These are phyloP conservation scores for Trichomalopsis sarcophagae DNA, from an alignment of 1,140 invertebrate genomes.

Conservation along the genomic window DNA sequence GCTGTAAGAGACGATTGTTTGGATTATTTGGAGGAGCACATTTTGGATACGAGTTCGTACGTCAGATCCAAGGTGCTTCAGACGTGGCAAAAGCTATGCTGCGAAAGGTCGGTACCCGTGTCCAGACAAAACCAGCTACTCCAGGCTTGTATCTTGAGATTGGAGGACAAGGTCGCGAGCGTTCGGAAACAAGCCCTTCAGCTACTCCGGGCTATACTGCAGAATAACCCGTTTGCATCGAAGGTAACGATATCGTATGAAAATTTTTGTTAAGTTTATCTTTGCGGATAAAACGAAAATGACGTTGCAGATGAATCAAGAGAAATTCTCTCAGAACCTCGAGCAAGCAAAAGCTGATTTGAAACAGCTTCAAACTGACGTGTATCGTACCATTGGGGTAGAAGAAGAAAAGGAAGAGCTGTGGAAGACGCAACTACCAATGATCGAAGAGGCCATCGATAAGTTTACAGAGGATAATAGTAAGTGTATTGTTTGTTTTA, in stretches of 20 bases:
- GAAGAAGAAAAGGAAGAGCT: conserved; percentile 70
- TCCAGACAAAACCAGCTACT: conserved; percentile 79
- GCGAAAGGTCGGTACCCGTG: conserved; percentile 84
- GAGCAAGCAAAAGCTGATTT: conserved; percentile 77
- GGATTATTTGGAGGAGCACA: conserved; percentile 84
- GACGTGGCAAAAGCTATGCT: conserved; percentile 84
- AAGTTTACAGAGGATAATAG: conserved; percentile 62
- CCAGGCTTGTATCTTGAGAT: conserved; percentile 78
- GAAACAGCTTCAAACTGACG: conserved; percentile 76
- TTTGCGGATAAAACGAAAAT: not conserved
- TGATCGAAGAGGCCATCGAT: conserved; percentile 70
- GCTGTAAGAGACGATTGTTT: conserved; percentile 83
- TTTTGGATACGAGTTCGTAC: conserved; percentile 88
- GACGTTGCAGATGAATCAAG: conserved; percentile 75
- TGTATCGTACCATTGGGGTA: conserved; percentile 69
- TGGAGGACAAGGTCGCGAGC: conserved; percentile 85
- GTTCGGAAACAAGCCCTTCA: conserved; percentile 88
- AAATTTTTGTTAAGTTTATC: not conserved
- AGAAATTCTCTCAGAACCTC: conserved; percentile 77
- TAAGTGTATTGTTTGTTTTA: not conserved
- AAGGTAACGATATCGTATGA: conserved; percentile 69
- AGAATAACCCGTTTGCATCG: conserved; percentile 85
- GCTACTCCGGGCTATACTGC: conserved; percentile 82
- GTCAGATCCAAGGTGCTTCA: conserved; percentile 88
- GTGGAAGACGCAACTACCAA: conserved; percentile 68